Conservation (phyloP, 2,888 invertebrate species). For the Sabellastarte sp. region DNA sequence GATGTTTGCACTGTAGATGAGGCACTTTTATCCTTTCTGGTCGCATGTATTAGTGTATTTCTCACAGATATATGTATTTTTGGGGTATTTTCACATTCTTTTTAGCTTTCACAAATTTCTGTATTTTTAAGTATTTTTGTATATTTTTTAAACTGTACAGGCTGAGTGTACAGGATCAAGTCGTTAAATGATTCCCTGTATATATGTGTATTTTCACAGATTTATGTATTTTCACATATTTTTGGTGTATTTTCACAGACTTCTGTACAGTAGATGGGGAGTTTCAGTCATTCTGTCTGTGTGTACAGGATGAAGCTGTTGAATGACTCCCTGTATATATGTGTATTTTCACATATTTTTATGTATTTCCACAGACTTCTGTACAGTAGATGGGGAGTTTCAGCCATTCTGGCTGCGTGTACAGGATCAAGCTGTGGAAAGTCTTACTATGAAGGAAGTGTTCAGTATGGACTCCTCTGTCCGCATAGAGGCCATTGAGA, state of each 20-base stretch:
- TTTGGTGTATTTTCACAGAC: slow-evolving; percentile 28
- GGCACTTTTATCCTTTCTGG: no score
- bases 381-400: slow-evolving; percentile 33
- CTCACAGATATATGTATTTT: no score
- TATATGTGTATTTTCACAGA: no score
- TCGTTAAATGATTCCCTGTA: no score
- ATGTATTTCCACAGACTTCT: slow-evolving; percentile 35
- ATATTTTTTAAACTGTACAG: no score
- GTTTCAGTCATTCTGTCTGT: slow-evolving; percentile 32
- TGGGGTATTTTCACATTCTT: no score
- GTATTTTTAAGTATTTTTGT: no score
- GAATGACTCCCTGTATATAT: slow-evolving; percentile 30
- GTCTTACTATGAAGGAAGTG: slow-evolving; percentile 45
- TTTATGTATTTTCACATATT: no score
- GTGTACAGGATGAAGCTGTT: slow-evolving; percentile 39
- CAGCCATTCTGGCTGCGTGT: slow-evolving; percentile 37
- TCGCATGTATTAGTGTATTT: no score
- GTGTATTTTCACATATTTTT: neutral
- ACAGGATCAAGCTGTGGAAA: slow-evolving; percentile 40
- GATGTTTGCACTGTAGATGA: no score
- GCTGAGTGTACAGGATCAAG: no score
- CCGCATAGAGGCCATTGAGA: slow-evolving; percentile 47
- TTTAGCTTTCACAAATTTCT: no score
- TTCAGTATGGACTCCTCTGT: slow-evolving; percentile 49
- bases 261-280: slow-evolving; percentile 40